Base-by-base conservation (phyloP, 1,140 invertebrate species). In the Lordiphosa mommai region DNA sequence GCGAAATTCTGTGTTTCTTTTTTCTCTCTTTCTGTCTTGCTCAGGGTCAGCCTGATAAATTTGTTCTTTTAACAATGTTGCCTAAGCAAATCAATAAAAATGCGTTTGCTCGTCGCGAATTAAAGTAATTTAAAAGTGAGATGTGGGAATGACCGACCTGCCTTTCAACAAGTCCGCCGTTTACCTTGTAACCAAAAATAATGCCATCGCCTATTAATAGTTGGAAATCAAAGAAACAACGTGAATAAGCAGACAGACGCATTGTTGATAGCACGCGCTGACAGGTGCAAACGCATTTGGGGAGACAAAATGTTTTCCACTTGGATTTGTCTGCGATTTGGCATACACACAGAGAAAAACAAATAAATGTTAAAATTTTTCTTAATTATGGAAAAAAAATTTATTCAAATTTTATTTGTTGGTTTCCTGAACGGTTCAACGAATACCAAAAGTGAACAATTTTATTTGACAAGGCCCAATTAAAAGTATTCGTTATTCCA, bases 71-170 rank as follows among this genome's bases (percentile, higher is more conserved):
- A 32, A 63, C 36, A n/a, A n/a, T n/a, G n/a, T n/a, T n/a, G n/a
- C n/a, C 48, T 37, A 52, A 44, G 33, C 59, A 74, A 80, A 80
- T 80, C 74, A 71, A 80, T 82, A 74, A 79, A 74, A 79, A 46
- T 44, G 52, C 29, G 48, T 41, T 5, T 37, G 27, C 12, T 17
- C 23, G n/a, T 41, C 17, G 34, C 43, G 13, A 52, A 71, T 71
- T 73, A 74, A 50, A 65, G 50, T 38, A 82, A 71, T 71, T 76
- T 74, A 74, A 74, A 56, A 80, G 23, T 34, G 40, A 57, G 33
- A 72, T 43, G 55, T 50, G 56, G 14, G 40, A 57, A 37, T 59
- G 57, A 51, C 57, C 72, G 64, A 66, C 47, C 74, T 38, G 71
- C 71, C 76, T 80, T 76, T 80, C 76, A 80, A 76, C 76, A 80